Evolutionary conservation across 2,797 vertebrate species (phyloP).

Genomic region (Syngnathus acus): DNA sequence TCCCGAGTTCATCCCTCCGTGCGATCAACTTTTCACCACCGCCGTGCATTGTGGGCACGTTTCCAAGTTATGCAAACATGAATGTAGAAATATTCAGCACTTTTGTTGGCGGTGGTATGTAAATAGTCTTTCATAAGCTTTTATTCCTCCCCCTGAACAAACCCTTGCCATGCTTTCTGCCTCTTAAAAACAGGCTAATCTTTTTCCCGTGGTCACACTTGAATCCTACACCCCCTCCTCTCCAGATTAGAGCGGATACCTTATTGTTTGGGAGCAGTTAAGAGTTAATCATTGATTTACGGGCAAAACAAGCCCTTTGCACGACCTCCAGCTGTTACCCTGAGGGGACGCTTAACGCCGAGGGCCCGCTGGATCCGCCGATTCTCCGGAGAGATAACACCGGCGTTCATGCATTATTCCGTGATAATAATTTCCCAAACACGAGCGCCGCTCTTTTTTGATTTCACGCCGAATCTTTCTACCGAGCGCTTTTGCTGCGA

Average conservation of each 20-base stretch:
- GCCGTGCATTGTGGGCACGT: neutral
- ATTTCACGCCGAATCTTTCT: constrained; percentile 5
- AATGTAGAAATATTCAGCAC: neutral
- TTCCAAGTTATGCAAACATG: neutral
- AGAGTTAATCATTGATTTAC: constrained; percentile 73
- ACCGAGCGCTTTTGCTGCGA: neutral
- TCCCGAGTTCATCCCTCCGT: neutral
- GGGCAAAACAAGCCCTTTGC: constrained; percentile 58
- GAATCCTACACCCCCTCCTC: constrained; percentile 35
- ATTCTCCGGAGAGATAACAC: constrained; percentile 36
- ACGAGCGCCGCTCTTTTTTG: constrained; percentile 18
- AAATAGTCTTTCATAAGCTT: constrained; percentile 34
- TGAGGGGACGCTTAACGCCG: constrained; percentile 34
- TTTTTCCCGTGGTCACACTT: constrained; percentile 69
- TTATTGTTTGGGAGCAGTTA: constrained; percentile 69
- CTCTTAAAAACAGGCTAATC: constrained; percentile 41
- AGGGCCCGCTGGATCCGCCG: constrained; percentile 26
- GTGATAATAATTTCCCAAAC: constrained; percentile 28
- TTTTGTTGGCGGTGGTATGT: neutral
- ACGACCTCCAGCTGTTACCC: constrained; percentile 33
- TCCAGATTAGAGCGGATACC: constrained; percentile 61
- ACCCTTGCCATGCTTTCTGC: neutral
- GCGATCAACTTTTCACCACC: neutral
- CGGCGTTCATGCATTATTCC: constrained; percentile 22
- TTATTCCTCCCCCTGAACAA: constrained; percentile 38